phyloP scores from a whole-genome alignment of 1,140 invertebrate species.

The Lepidurus packardi region DNA sequence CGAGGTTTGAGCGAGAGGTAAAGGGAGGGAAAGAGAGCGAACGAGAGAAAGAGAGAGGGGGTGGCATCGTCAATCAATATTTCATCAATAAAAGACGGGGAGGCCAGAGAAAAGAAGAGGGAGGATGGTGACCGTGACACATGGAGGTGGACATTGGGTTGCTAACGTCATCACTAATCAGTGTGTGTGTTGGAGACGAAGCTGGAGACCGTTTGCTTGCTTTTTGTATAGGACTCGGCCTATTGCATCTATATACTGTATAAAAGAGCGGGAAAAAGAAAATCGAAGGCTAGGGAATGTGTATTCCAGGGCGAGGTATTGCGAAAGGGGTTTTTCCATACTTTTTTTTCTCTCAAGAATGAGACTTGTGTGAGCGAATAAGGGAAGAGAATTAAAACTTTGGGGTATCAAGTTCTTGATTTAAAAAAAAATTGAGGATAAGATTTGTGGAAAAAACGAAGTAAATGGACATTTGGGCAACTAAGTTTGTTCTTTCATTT shows the following conservation, averaged over 20 bases:
- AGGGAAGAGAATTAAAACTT: too few species aligned
- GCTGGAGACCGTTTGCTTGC: not conserved
- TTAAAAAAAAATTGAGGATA: too few species aligned
- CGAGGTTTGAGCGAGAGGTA: not conserved
- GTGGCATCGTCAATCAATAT: constrained; percentile 19
- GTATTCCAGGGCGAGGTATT: too few species aligned
- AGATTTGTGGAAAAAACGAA: not conserved
- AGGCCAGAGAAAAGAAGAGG: not conserved
- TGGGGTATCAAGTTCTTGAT: too few species aligned
- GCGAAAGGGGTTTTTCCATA: too few species aligned
- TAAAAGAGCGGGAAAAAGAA: too few species aligned
- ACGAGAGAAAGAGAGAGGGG: not conserved
- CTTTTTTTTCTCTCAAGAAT: too few species aligned
- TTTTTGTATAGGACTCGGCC: too few species aligned
- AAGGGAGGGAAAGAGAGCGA: not conserved
- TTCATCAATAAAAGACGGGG: constrained; percentile 16
- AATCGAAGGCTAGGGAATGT: too few species aligned
- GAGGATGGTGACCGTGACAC: constrained; percentile 1
- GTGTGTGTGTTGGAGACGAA: not conserved
- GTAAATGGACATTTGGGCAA: not conserved
- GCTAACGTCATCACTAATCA: constrained; percentile 21
- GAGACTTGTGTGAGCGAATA: not conserved
- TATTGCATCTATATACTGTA: too few species aligned
- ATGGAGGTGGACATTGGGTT: constrained; percentile 17
- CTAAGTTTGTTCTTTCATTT: not conserved